Percentiles rank a stretch among this genome's conserved stretches.
Evolutionary conservation across 2,888 invertebrate species (phyloP).

Genomic region (Rhagophthalmus giganteus): DNA sequence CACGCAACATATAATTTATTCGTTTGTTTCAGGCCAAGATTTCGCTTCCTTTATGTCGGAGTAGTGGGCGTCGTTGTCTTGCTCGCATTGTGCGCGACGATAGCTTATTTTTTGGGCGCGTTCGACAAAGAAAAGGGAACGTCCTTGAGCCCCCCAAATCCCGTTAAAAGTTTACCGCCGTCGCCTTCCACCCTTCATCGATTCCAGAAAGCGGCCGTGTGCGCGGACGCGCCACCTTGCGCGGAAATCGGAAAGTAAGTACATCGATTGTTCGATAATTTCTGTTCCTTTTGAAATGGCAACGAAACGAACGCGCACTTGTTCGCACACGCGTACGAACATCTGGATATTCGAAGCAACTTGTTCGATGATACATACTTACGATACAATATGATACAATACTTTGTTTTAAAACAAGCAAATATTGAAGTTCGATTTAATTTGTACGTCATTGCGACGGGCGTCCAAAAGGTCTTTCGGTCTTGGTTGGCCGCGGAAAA

Average conservation of each 20-base stretch:
- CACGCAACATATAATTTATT: too few species aligned
- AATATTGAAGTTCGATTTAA: neutral
- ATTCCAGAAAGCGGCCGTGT: conserved; percentile 73
- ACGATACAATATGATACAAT: too few species aligned
- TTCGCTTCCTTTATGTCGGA: conserved; percentile 31
- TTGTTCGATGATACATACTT: too few species aligned
- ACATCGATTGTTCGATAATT: too few species aligned
- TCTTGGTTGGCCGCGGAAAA: too few species aligned
- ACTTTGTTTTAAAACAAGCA: too few species aligned
- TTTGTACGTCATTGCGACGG: too few species aligned
- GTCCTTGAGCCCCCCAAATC: conserved; percentile 65
- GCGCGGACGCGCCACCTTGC: conserved; percentile 75
- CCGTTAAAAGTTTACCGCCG: conserved; percentile 63
- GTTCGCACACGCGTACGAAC: too few species aligned
- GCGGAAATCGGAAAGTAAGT: conserved; percentile 76
- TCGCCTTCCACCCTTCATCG: conserved; percentile 68
- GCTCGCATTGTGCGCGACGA: conserved; percentile 33
- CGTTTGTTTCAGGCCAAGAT: conserved; percentile 36
- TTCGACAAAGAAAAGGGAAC: conserved; percentile 34
- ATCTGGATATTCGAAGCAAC: too few species aligned
- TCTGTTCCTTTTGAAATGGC: too few species aligned
- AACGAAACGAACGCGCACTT: too few species aligned
- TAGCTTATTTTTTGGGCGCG: conserved; percentile 40
- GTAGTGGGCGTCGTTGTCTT: conserved; percentile 36
- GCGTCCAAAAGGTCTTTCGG: too few species aligned